A percentile compares a stretch with the other conserved stretches of the same genome.
These are phyloP conservation scores for Phocoena sinus DNA, from an alignment of 2,113 vertebrate species.

Conservation along the genomic window DNA sequence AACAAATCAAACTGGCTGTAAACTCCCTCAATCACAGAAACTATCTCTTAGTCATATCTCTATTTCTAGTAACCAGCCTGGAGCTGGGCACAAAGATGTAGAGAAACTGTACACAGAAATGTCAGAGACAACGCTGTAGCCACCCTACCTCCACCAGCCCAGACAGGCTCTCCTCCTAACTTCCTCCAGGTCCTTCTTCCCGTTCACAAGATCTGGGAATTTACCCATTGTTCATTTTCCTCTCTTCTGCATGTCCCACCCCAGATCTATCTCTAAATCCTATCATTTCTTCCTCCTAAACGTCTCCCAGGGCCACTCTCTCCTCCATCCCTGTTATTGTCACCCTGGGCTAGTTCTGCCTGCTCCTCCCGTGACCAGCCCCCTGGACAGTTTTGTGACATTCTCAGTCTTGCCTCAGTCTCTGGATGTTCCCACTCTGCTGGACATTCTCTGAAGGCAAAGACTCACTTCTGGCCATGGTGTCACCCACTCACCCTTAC, in stretches of 20 bases:
- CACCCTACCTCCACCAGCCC: rapidly evolving
- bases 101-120: background rate
- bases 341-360: background rate
- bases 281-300: background rate
- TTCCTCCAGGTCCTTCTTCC: background rate
- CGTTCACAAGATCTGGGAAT: background rate
- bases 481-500: background rate
- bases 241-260: background rate
- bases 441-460: background rate
- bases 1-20: background rate
- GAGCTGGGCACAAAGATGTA: background rate
- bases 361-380: background rate
- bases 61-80: background rate
- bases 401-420: background rate
- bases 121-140: background rate
- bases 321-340: background rate
- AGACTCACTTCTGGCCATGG: background rate
- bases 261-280: background rate
- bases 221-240: background rate
- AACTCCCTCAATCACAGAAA: background rate
- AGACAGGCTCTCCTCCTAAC: background rate
- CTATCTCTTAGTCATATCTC: background rate
- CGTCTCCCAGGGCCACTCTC: background rate
- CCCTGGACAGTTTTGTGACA: background rate
- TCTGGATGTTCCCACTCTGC: background rate